Evolutionary conservation across 2,797 vertebrate species (phyloP).

Genomic region (Gouania willdenowi): DNA sequence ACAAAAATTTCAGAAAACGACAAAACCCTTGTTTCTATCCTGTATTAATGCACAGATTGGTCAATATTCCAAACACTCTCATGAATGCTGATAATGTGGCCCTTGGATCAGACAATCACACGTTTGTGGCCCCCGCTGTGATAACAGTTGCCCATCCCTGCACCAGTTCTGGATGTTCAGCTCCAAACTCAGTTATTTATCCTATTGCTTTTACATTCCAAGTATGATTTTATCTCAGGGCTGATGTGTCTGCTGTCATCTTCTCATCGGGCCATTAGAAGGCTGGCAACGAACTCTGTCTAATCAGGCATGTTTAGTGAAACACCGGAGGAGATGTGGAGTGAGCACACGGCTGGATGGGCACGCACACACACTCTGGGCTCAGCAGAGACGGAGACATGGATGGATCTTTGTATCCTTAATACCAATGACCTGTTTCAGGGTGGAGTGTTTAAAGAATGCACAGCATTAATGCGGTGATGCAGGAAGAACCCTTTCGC

Average conservation of each 20-base stretch:
- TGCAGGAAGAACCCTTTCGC: conserved; percentile 43
- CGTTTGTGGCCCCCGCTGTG: too few species aligned
- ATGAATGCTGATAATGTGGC: too few species aligned
- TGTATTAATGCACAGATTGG: too few species aligned
- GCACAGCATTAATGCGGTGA: conserved; percentile 43
- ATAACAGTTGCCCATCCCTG: too few species aligned
- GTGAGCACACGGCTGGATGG: conserved; percentile 48
- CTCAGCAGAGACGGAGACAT: conserved; percentile 24
- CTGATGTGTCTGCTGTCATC: conserved; percentile 64
- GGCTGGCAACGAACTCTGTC: conserved; percentile 66
- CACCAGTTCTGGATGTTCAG: too few species aligned
- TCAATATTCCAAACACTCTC: too few species aligned
- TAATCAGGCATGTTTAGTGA: conserved; percentile 75
- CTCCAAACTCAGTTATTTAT: conserved; percentile 22
- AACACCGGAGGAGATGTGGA: conserved; percentile 58
- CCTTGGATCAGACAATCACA: too few species aligned
- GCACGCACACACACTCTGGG: conserved; percentile 28
- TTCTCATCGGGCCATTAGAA: conserved; percentile 68
- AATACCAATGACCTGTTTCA: conserved; percentile 62
- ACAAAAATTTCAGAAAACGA: too few species aligned
- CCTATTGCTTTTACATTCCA: conserved; percentile 50
- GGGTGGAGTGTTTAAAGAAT: conserved; percentile 59
- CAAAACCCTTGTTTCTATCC: too few species aligned
- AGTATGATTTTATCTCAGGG: conserved; percentile 48
- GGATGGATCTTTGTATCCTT: conserved; percentile 24